phyloP scores from a whole-genome alignment of 2,113 vertebrate genomes.

The Oceanodroma tethys region DNA sequence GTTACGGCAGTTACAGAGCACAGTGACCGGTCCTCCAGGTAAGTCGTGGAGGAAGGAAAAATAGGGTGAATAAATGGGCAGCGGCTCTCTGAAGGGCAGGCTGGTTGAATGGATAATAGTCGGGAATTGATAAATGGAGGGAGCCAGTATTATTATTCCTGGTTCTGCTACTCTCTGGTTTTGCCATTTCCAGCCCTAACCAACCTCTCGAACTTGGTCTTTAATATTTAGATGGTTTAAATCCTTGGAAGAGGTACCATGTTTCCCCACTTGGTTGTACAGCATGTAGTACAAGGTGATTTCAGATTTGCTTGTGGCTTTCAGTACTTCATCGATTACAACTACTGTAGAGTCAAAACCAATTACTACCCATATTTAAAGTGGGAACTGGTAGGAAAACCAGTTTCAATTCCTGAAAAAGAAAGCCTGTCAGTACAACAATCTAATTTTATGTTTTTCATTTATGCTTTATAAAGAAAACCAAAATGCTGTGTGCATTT shows the following conservation, averaged over 20 bases:
- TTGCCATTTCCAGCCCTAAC: background rate
- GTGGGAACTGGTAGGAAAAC: background rate
- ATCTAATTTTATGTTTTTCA: background rate
- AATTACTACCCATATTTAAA: background rate
- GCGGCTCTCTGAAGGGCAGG: background rate
- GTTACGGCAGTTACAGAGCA: background rate
- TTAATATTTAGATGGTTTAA: background rate
- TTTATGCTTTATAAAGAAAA: background rate
- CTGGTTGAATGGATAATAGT: background rate
- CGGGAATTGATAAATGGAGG: background rate
- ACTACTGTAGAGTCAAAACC: background rate
- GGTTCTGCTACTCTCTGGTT: background rate
- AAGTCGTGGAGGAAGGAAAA: background rate
- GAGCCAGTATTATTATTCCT: background rate
- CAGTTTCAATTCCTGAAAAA: background rate
- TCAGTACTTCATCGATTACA: background rate
- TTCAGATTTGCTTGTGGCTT: background rate
- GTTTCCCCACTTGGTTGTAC: background rate
- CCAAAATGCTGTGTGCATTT: background rate
- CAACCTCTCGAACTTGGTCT: background rate
- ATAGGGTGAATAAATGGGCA: background rate
- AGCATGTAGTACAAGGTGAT: background rate
- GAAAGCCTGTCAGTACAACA: background rate
- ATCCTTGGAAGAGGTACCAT: background rate
- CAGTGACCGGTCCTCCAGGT: background rate